A percentile compares a stretch with the other conserved stretches of the same genome.
Conservation (phyloP, 2,113 vertebrate genomes). For the Caretta caretta region DNA sequence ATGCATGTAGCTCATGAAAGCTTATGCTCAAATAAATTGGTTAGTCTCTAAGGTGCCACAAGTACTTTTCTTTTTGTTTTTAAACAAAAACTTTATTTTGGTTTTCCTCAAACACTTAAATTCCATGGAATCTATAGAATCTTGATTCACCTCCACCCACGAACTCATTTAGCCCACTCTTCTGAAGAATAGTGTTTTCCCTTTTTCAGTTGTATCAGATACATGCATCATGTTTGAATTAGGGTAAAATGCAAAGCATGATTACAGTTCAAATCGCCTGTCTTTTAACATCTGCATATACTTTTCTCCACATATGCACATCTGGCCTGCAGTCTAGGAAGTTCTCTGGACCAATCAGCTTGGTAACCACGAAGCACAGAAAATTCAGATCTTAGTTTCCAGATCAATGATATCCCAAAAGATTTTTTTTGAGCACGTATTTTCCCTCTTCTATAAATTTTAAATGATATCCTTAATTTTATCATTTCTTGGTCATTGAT, state of each 20-base stretch:
- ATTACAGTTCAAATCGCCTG: accelerated
- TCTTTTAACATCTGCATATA: conserved; percentile 41
- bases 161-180: neutral
- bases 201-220: neutral
- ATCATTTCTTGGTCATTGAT: neutral
- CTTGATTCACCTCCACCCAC: neutral
- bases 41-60: too few relatives aligned
- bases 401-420: neutral
- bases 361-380: accelerated
- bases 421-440: neutral
- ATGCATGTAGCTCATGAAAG: too few relatives aligned
- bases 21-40: too few relatives aligned
- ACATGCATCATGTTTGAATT: neutral
- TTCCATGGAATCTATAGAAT: neutral
- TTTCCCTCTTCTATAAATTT: neutral
- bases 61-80: neutral
- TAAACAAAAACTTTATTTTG: accelerated
- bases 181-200: neutral
- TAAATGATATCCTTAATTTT: neutral
- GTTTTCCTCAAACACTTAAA: neutral
- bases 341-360: neutral
- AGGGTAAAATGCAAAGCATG: neutral
- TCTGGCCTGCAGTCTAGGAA: neutral
- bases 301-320: conserved; percentile 34
- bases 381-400: neutral